phyloP scores from a whole-genome alignment of 2,113 vertebrate genomes.

The Forbesichthys agassizii region DNA sequence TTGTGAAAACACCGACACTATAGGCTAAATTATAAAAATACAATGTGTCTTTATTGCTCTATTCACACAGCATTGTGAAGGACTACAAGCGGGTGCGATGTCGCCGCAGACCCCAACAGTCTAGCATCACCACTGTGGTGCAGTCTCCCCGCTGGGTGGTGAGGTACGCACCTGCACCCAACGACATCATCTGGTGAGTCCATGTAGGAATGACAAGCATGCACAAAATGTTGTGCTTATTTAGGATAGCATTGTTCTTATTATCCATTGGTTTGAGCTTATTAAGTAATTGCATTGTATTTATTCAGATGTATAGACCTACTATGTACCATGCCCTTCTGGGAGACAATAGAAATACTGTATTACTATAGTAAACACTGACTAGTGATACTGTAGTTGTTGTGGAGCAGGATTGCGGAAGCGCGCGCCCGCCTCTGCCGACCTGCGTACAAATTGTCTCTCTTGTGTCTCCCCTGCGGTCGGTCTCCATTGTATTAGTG shows the following conservation, averaged over 20 bases:
- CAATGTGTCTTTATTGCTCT: slow-evolving; percentile 13
- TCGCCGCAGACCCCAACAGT: slow-evolving; percentile 83
- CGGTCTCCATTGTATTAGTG: background rate
- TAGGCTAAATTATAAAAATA: too few species aligned
- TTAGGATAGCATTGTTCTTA: background rate
- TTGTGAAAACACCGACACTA: too few species aligned
- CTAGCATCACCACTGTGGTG: slow-evolving; percentile 88
- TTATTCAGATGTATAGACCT: background rate
- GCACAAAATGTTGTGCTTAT: too few species aligned
- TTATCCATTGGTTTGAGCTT: background rate
- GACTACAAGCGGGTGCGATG: slow-evolving; percentile 84
- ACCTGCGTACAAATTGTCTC: background rate
- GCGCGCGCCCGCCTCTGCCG: too few species aligned
- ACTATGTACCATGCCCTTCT: background rate
- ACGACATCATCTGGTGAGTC: slow-evolving; percentile 93
- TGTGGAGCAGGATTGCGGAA: background rate
- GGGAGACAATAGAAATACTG: background rate
- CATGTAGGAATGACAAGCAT: too few species aligned
- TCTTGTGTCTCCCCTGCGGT: background rate
- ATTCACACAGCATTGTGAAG: slow-evolving; percentile 82
- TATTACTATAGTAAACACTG: background rate
- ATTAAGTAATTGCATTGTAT: background rate
- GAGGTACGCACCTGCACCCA: slow-evolving; percentile 86
- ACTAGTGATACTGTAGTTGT: slow-evolving; percentile 1
- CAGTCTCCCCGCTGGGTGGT: slow-evolving; percentile 88